A percentile compares a stretch with the other conserved stretches of the same genome.
phyloP scores from a whole-genome alignment of 2,113 vertebrate species.

The Pedionomus torquatus region DNA sequence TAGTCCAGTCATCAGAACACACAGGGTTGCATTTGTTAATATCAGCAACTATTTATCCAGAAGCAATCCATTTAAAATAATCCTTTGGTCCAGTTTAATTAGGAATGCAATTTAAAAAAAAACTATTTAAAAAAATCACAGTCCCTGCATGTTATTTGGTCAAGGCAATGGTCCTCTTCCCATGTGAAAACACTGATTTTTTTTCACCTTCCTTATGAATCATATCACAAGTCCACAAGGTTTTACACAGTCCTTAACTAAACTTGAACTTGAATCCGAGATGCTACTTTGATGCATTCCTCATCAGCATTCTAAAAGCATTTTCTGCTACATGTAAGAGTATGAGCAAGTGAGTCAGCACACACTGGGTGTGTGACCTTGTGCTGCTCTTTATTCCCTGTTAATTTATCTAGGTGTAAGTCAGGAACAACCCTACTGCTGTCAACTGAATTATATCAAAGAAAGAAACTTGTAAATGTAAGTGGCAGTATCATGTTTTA shows the following conservation, averaged over 20 bases:
- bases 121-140: no score
- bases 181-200: background rate
- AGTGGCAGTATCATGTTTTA: background rate
- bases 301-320: background rate
- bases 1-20: background rate
- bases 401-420: background rate
- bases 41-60: background rate
- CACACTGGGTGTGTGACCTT: background rate
- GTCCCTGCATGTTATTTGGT: background rate
- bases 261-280: background rate
- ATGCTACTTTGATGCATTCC: background rate
- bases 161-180: background rate
- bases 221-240: background rate
- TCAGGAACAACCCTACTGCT: background rate
- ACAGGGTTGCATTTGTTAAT: background rate
- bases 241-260: background rate
- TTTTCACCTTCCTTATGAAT: background rate
- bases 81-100: background rate
- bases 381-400: background rate
- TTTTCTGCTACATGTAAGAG: background rate
- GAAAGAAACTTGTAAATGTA: background rate
- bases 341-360: background rate
- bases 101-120: background rate
- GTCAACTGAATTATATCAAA: conserved; percentile 18
- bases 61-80: background rate